Conservation (phyloP, 37 sponge, comb jelly and placozoan species). For the Bolinopsis microptera region DNA sequence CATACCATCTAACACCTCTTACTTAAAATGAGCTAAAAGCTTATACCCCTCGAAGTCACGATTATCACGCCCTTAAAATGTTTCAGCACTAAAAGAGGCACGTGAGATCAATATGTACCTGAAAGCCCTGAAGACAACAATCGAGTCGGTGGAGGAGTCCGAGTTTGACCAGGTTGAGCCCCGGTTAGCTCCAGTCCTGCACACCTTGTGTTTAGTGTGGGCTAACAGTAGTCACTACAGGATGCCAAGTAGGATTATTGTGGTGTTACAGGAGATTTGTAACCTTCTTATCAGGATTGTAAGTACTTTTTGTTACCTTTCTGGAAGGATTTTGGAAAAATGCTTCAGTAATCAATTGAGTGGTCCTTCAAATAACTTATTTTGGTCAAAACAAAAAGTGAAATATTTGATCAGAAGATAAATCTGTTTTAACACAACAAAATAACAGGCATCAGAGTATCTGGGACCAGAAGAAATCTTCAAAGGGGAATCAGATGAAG, state of each 20-base stretch:
- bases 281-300: conserved; percentile 89
- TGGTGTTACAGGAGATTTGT: conserved; percentile 88
- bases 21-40: too few species aligned
- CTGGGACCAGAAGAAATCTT: conserved; percentile 83
- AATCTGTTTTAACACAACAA: neutral
- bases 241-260: conserved; percentile 83
- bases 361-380: too few species aligned
- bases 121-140: conserved; percentile 73
- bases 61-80: too few species aligned
- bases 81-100: conserved; percentile 80
- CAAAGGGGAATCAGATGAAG: conserved; percentile 86
- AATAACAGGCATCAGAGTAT: conserved; percentile 65
- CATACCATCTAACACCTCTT: too few species aligned
- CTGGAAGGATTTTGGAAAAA: too few species aligned
- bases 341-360: too few species aligned
- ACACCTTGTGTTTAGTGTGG: conserved; percentile 88
- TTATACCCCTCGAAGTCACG: too few species aligned
- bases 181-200: conserved; percentile 76
- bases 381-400: too few species aligned
- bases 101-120: conserved; percentile 82
- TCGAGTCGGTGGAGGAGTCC: conserved; percentile 86
- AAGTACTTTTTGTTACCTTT: too few species aligned
- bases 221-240: conserved; percentile 84
- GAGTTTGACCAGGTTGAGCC: conserved; percentile 76
- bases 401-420: too few species aligned